These are phyloP conservation scores for Gnathochromis pfefferi DNA, from an alignment of 2,113 vertebrate species.

Conservation along the genomic window DNA sequence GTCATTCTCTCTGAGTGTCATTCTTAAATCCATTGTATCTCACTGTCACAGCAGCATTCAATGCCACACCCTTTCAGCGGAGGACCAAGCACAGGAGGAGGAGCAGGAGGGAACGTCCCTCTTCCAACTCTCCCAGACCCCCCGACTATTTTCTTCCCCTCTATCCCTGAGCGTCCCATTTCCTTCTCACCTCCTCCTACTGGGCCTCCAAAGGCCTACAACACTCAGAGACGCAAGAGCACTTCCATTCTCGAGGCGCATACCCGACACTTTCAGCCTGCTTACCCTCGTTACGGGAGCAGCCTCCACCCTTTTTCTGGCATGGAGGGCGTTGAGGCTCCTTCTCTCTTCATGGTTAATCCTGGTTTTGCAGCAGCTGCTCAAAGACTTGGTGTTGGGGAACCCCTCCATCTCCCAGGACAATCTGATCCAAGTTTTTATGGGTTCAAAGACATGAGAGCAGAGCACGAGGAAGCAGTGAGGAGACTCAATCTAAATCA, in stretches of 20 bases:
- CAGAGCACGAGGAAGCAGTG: slow-evolving; percentile 80
- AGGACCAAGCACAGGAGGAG: slow-evolving; percentile 71
- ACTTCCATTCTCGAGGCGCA: slow-evolving; percentile 96
- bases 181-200: slow-evolving; percentile 94
- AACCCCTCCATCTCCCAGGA: slow-evolving; percentile 76
- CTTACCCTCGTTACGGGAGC: slow-evolving; percentile 82
- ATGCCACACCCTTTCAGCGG: slow-evolving; percentile 76
- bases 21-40: slow-evolving; percentile 87
- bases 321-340: slow-evolving; percentile 56
- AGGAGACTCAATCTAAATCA: slow-evolving; percentile 84
- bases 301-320: slow-evolving; percentile 79
- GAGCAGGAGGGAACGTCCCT: slow-evolving; percentile 59
- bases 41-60: slow-evolving; percentile 86
- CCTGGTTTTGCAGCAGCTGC: slow-evolving; percentile 73
- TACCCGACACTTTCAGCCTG: slow-evolving; percentile 85
- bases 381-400: slow-evolving; percentile 77
- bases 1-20: slow-evolving; percentile 40
- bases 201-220: slow-evolving; percentile 84
- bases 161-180: slow-evolving; percentile 89
- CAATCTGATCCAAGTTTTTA: slow-evolving; percentile 73
- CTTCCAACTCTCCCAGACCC: slow-evolving; percentile 81
- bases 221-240: slow-evolving; percentile 92
- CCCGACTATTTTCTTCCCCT: slow-evolving; percentile 81
- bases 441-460: slow-evolving; percentile 77
- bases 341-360: slow-evolving; percentile 63